phyloP scores from a whole-genome alignment of 2,113 vertebrate species.

The Gopherus flavomarginatus region DNA sequence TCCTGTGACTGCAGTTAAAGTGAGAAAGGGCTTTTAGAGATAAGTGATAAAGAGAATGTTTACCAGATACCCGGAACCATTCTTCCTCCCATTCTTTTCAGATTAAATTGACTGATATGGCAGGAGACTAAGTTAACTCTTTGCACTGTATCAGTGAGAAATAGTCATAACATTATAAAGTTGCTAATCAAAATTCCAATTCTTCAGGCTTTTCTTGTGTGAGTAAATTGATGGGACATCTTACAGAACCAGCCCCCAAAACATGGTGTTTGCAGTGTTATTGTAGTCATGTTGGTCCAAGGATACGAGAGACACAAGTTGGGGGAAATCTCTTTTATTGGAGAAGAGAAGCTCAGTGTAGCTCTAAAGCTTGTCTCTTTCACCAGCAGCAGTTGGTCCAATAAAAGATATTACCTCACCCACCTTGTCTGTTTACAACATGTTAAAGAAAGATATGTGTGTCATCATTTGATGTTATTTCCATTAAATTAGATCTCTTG shows the following conservation, averaged over 20 bases:
- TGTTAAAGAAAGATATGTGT: slow-evolving; percentile 19
- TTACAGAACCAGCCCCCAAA: not conserved
- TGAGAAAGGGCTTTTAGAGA: slow-evolving; percentile 20
- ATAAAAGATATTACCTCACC: not conserved
- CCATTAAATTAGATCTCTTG: slow-evolving; percentile 67
- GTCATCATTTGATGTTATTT: slow-evolving; percentile 59
- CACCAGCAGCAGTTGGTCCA: not conserved
- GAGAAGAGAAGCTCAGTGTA: not conserved
- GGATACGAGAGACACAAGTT: not conserved
- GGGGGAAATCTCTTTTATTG: not conserved
- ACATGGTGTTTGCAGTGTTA: not conserved
- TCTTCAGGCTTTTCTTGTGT: not conserved
- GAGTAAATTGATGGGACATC: slow-evolving; percentile 33
- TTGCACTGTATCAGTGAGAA: accelerated
- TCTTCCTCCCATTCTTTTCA: slow-evolving; percentile 44
- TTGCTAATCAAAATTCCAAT: not conserved
- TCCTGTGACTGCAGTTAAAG: slow-evolving; percentile 16
- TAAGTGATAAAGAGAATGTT: slow-evolving; percentile 42
- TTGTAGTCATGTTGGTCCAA: not conserved
- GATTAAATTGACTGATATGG: slow-evolving; percentile 59
- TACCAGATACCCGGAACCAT: slow-evolving; percentile 40
- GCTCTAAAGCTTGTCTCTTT: not conserved
- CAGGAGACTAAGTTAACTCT: slow-evolving; percentile 34
- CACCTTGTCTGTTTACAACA: not conserved
- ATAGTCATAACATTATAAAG: slow-evolving; percentile 7